phyloP scores from a whole-genome alignment of 2,113 vertebrate species.

The Emydura subglobosa region DNA sequence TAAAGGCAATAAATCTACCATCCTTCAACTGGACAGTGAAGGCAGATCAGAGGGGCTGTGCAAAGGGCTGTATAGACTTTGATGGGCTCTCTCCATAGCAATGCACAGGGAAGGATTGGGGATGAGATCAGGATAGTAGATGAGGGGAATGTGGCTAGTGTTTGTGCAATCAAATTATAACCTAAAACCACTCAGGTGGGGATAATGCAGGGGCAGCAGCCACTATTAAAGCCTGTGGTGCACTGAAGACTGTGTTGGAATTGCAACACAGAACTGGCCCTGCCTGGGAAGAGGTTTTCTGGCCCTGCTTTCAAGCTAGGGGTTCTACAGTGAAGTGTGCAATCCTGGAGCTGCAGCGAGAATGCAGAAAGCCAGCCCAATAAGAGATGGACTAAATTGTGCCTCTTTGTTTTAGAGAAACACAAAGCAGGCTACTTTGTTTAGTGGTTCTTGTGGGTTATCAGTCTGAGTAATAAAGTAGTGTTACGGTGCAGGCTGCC shows the following conservation, averaged over 20 bases:
- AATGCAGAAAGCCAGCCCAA: not conserved
- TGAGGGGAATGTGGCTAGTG: not conserved
- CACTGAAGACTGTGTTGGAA: not conserved
- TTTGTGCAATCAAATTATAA: not conserved
- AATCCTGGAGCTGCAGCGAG: not conserved
- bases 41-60: not conserved
- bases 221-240: not conserved
- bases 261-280: not conserved
- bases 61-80: not conserved
- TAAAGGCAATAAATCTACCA: not conserved
- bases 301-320: not conserved
- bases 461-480: not conserved
- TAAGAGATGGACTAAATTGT: not conserved
- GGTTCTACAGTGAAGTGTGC: not conserved
- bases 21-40: not conserved
- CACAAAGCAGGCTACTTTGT: not conserved
- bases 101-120: not conserved
- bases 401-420: not conserved
- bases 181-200: not conserved
- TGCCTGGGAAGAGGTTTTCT: not conserved
- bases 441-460: not conserved
- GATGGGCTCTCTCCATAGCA: not conserved
- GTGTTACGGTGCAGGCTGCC: not conserved
- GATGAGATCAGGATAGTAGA: not conserved
- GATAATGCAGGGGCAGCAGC: fast-evolving